These are phyloP conservation scores for Sthenelais limicola DNA, from an alignment of 2,888 invertebrate species.

Conservation along the genomic window DNA sequence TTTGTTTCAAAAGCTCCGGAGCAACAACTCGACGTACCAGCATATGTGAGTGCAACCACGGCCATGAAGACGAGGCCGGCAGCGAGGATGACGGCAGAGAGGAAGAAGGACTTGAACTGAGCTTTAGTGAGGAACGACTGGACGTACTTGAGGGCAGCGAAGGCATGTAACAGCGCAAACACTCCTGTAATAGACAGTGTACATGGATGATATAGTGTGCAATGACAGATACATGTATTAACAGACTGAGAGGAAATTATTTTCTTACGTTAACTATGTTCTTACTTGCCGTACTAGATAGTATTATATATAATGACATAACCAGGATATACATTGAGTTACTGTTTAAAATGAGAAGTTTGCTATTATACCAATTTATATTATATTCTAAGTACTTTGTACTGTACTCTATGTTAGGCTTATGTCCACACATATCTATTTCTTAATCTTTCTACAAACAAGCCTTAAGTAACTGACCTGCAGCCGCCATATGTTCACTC, in stretches of 20 bases:
- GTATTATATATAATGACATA: no score
- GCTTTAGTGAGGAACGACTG: conserved; percentile 89
- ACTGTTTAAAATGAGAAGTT: no score
- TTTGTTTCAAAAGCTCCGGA: no score
- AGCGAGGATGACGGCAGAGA: conserved; percentile 81
- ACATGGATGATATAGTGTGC: conserved; percentile 74
- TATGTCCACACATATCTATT: neutral
- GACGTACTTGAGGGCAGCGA: conserved; percentile 88
- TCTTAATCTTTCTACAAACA: neutral
- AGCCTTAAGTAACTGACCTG: conserved; percentile 76
- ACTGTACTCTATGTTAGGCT: no score
- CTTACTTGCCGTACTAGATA: no score
- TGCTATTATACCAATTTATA: no score
- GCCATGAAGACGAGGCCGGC: conserved; percentile 86
- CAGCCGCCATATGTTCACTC: conserved; percentile 99
- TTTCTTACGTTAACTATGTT: no score
- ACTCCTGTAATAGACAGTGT: conserved; percentile 80
- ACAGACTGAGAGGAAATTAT: conserved; percentile 98
- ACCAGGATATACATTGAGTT: no score
- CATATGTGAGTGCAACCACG: conserved; percentile 91
- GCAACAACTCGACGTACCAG: no score
- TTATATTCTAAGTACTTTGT: no score
- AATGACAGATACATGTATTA: conserved; percentile 99
- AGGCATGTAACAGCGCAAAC: conserved; percentile 92
- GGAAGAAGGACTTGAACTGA: conserved; percentile 90